These are phyloP conservation scores for Ailuropoda melanoleuca DNA, from an alignment of 2,113 vertebrate genomes.

Conservation along the genomic window DNA sequence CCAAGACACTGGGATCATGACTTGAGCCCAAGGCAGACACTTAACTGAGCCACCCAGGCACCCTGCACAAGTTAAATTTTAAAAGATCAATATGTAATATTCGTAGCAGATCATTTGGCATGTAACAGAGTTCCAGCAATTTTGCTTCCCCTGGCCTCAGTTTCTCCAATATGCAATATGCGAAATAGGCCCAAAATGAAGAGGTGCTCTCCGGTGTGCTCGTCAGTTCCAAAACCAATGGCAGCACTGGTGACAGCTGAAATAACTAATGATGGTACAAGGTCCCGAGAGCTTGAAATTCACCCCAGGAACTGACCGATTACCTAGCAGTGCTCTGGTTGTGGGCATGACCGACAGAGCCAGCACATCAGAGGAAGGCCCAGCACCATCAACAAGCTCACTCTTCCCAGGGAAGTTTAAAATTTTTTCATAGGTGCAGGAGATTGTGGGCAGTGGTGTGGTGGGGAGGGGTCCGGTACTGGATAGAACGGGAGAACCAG, in stretches of 20 bases:
- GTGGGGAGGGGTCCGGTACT: accelerated
- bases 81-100: neutral
- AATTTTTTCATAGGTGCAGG: neutral
- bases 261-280: accelerated
- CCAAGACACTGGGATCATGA: neutral
- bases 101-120: neutral
- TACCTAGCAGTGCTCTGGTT: neutral
- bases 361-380: neutral
- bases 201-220: accelerated
- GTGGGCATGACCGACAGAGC: neutral
- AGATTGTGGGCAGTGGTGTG: neutral
- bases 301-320: neutral
- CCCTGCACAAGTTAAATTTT: neutral
- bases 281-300: neutral
- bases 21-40: neutral
- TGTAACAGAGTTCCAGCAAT: neutral
- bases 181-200: neutral
- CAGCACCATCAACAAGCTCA: neutral
- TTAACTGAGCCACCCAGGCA: neutral
- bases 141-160: neutral
- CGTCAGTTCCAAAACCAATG: neutral
- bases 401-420: neutral
- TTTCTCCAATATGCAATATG: neutral
- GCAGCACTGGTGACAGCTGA: neutral
- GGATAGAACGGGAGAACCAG: neutral